These are phyloP conservation scores for Augochlora pura DNA, from an alignment of 1,140 invertebrate species.

Conservation along the genomic window DNA sequence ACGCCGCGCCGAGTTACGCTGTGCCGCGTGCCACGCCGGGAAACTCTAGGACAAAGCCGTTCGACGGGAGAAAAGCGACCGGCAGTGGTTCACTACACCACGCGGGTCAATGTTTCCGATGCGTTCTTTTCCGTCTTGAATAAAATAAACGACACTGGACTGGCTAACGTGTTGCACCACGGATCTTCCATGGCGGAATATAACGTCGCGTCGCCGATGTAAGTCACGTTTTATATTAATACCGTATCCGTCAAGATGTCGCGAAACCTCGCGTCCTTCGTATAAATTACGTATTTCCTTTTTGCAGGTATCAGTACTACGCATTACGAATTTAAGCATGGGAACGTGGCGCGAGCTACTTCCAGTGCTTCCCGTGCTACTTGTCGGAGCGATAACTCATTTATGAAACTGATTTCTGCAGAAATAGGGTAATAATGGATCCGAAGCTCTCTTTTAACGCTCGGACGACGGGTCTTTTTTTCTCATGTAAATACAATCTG, in stretches of 20 bases:
- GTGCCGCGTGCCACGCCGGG: no score
- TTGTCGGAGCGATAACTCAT: not conserved
- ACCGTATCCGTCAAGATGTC: not conserved
- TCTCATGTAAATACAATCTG: no score
- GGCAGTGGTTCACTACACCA: not conserved
- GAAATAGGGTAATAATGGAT: no score
- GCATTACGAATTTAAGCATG: not conserved
- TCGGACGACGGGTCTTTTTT: no score
- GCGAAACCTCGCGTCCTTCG: not conserved
- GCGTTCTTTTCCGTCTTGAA: not conserved
- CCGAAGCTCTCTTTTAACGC: no score
- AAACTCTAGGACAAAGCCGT: not conserved
- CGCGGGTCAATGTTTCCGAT: not conserved
- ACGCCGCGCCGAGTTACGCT: no score
- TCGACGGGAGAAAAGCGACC: no score
- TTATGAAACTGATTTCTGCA: not conserved
- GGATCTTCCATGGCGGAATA: not conserved
- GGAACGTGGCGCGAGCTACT: not conserved
- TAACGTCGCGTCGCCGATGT: not conserved
- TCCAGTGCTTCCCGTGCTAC: not conserved
- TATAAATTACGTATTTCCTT: not conserved
- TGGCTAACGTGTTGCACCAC: not conserved
- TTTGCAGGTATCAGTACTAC: not conserved
- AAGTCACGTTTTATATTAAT: not conserved
- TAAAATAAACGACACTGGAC: conserved; percentile 8